Base-by-base conservation (phyloP, 2,113 vertebrate genomes). In the Sylvilagus bachmani region DNA sequence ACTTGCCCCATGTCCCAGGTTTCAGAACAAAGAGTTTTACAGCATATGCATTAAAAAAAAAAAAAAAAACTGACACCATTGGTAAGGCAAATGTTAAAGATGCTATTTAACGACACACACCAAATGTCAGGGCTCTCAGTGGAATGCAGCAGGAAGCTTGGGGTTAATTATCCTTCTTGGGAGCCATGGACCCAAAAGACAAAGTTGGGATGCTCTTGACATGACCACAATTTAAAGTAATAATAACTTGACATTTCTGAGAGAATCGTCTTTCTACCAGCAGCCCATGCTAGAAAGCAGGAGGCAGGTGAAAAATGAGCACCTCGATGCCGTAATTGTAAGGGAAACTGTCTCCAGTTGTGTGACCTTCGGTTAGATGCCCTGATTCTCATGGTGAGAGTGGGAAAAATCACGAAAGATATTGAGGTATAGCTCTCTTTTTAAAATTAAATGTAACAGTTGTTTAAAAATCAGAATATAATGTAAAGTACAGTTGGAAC, bases 231-330 rank as follows among this genome's bases (percentile, higher is more conserved):
- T 89, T 95, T 84, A 97, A 75, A 91, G 86, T 75, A 95, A 95
- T 91, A 94, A 95, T 89, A 95, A 70, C 88, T 91, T 96, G 88
- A 90, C 93, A 95, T 97, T 97, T 97, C 66, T 84, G 36, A 89
- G 92, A 74, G 67, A 86, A 1, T 74, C 90, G 81, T 93, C 53
- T 94, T 53, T 79, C 61, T 86, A 77, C 61, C 75, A 13, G 3
- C 19, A 70, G 79, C 77, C 86, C 36, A 22, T 67, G 10, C 64
- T 10, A 16, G 66, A 58, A 55, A 86, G 64, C 62, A 93, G 66
- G 61, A 70, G 58, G 84, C 29, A 81, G 67, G 51, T 67, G 70
- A 74, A 77, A 64, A 73, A 33, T n/a, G 36, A 94, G 81, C 36
- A 66, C 78, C 86, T 90, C 51, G 8, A 49, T 67, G 51, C 38